Evolutionary conservation across 2,113 vertebrate species (phyloP).

Genomic region (Promerops cafer): DNA sequence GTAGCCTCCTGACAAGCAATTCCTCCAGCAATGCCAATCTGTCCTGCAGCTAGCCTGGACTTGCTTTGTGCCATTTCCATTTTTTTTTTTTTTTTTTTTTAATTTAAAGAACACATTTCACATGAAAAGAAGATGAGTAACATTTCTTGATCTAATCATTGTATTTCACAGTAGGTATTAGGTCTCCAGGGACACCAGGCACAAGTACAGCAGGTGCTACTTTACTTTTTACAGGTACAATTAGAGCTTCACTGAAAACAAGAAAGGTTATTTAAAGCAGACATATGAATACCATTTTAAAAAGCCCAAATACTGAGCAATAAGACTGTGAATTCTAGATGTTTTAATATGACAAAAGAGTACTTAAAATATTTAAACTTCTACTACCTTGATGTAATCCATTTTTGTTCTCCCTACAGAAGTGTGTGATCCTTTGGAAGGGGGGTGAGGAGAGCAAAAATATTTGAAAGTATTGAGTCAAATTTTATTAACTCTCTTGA

Average conservation of each 20-base stretch:
- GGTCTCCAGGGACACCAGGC: neutral
- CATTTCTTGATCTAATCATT: neutral
- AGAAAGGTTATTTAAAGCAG: neutral
- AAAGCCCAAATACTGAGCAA: neutral
- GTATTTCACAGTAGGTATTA: neutral
- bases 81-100: neutral
- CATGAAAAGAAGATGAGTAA: neutral
- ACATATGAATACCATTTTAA: neutral
- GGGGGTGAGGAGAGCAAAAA: neutral
- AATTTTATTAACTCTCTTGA: neutral
- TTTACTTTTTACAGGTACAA: neutral
- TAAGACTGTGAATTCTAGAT: neutral
- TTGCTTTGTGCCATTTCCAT: neutral
- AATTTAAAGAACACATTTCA: constrained; percentile 1
- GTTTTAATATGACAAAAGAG: neutral
- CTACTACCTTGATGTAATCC: constrained; percentile 1
- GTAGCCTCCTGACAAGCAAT: neutral
- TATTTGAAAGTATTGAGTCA: neutral
- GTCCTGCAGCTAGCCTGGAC: neutral
- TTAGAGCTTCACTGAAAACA: neutral
- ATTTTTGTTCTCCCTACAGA: neutral
- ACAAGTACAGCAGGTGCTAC: neutral
- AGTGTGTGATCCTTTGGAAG: neutral
- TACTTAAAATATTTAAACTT: constrained; percentile 20
- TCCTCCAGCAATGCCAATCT: neutral